Percentiles rank a stretch among this genome's conserved stretches.
These are phyloP conservation scores for Deilephila porcellus DNA, from an alignment of 2,888 invertebrate species.

Conservation along the genomic window DNA sequence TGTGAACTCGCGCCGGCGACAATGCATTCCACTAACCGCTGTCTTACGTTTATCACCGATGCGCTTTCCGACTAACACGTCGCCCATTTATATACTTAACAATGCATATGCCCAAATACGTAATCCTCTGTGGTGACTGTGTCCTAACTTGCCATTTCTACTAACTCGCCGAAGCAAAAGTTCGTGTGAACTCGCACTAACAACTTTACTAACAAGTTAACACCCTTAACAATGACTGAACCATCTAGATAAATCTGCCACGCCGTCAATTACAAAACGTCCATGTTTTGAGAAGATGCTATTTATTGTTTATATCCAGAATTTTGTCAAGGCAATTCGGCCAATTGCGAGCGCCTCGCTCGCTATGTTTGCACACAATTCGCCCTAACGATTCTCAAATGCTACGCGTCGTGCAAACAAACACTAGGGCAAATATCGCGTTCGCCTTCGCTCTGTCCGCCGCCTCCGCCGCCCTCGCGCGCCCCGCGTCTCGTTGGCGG, in stretches of 20 bases:
- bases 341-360: constrained; percentile 74
- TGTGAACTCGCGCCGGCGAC: constrained; percentile 87
- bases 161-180: constrained; percentile 75
- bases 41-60: constrained; percentile 59
- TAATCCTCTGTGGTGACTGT: constrained; percentile 74
- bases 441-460: constrained; percentile 53
- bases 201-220: constrained; percentile 81
- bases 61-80: constrained; percentile 65
- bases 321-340: constrained; percentile 75
- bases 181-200: constrained; percentile 79
- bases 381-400: constrained; percentile 82
- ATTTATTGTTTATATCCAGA: constrained; percentile 78
- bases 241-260: constrained; percentile 81
- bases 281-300: constrained; percentile 76
- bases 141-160: constrained; percentile 72
- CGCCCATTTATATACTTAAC: constrained; percentile 66
- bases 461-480: constrained; percentile 42
- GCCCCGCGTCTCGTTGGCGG: constrained; percentile 34
- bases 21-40: constrained; percentile 82
- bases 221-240: constrained; percentile 82
- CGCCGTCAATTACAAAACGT: constrained; percentile 80
- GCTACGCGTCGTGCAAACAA: constrained; percentile 79
- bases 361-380: constrained; percentile 75
- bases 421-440: constrained; percentile 71
- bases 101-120: constrained; percentile 70